These are phyloP conservation scores for Gambusia yucatana DNA, from an alignment of 2,797 vertebrate species.

Conservation along the genomic window DNA sequence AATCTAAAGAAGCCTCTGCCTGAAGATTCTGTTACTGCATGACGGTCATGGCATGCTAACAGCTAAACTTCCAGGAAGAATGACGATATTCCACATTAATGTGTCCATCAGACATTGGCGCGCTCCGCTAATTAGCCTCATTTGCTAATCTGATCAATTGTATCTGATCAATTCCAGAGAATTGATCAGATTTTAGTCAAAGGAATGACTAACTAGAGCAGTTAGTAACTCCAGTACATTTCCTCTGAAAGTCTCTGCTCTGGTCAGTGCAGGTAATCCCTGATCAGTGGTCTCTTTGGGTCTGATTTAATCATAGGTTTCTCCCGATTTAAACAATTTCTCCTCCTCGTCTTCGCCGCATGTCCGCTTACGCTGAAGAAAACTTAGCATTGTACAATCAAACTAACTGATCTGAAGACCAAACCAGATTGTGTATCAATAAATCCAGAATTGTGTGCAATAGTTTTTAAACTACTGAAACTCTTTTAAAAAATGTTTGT, in stretches of 20 bases:
- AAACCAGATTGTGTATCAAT: neutral
- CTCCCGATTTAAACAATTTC: too few species aligned
- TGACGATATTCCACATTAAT: neutral
- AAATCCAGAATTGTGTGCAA: too few species aligned
- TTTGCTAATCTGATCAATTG: neutral
- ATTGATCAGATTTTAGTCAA: neutral
- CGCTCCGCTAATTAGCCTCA: neutral
- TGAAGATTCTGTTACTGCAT: neutral
- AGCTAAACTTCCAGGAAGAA: neutral
- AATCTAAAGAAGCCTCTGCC: neutral
- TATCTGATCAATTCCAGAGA: neutral
- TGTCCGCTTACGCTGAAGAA: too few species aligned
- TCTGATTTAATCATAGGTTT: too few species aligned
- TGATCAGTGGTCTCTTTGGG: too few species aligned
- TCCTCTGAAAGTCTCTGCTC: neutral
- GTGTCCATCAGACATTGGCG: neutral
- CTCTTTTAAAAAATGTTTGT: too few species aligned
- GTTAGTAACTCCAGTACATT: neutral
- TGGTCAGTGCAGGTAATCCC: too few species aligned
- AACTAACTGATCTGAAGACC: neutral
- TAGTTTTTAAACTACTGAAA: too few species aligned
- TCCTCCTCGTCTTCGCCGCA: too few species aligned
- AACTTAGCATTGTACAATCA: too few species aligned
- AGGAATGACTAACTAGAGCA: neutral
- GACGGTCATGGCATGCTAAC: neutral